These are phyloP conservation scores for Notothenia coriiceps DNA, from an alignment of 2,113 vertebrate species.

Conservation along the genomic window DNA sequence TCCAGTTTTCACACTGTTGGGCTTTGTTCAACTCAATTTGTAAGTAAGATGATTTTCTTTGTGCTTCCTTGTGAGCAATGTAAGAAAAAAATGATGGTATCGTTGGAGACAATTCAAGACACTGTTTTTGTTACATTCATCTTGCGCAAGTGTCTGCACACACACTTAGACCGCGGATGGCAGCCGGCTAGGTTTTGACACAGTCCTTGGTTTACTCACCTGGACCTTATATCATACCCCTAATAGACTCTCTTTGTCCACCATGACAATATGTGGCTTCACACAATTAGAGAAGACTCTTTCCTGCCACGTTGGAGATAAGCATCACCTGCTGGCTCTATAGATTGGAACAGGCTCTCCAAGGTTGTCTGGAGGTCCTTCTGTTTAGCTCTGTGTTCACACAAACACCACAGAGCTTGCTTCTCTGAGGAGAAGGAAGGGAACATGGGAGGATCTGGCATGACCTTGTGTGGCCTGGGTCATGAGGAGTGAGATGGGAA, in stretches of 20 bases:
- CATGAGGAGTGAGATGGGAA: constrained; percentile 38
- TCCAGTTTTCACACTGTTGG: constrained; percentile 19
- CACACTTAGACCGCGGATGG: constrained; percentile 11
- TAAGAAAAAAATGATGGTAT: not conserved
- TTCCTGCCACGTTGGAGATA: constrained; percentile 76
- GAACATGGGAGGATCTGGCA: constrained; percentile 37
- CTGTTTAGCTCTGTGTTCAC: constrained; percentile 60
- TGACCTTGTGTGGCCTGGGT: constrained; percentile 69
- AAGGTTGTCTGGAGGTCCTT: constrained; percentile 85
- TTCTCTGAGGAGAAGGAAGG: constrained; percentile 55
- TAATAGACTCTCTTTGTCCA: constrained; percentile 80
- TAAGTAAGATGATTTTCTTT: not conserved
- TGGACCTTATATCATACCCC: constrained; percentile 70
- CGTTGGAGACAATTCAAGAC: constrained; percentile 8
- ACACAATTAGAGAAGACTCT: constrained; percentile 78
- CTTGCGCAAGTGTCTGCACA: not conserved
- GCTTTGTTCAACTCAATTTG: constrained; percentile 32
- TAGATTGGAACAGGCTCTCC: constrained; percentile 78
- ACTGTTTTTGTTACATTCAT: not conserved
- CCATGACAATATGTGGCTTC: constrained; percentile 79
- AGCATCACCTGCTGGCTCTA: constrained; percentile 79
- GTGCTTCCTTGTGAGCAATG: not conserved
- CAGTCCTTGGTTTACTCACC: constrained; percentile 45
- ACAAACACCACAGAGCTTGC: constrained; percentile 46
- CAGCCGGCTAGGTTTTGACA: constrained; percentile 44